A percentile compares a stretch with the other conserved stretches of the same genome.
Conservation (phyloP, 2,888 invertebrate species). For the Tolmerus cingulatus region DNA sequence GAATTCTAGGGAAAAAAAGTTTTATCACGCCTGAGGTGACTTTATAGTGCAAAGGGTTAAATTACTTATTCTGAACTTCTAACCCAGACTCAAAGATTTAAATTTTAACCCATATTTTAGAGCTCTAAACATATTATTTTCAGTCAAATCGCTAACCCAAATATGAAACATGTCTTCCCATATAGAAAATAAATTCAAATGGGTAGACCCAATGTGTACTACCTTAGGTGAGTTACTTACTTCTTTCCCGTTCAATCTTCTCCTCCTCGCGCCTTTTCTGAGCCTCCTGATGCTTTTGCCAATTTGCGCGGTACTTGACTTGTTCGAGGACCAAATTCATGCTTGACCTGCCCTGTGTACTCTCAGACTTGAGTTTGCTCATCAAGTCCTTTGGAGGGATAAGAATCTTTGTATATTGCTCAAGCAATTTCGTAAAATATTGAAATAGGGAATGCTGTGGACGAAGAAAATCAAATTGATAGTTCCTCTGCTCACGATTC, state of each 20-base stretch:
- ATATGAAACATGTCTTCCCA: no score
- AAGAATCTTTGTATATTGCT: constrained; percentile 97
- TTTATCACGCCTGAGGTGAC: no score
- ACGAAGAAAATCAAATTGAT: constrained; percentile 97
- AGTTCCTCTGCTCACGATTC: constrained; percentile 97
- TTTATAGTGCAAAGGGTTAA: no score
- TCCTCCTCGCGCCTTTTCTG: constrained; percentile 94
- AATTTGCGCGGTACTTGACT: constrained; percentile 93
- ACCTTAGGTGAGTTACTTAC: constrained; percentile 58
- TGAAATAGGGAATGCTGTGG: constrained; percentile 98
- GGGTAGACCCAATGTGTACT: no score
- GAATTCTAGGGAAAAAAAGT: no score
- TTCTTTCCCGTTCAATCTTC: constrained; percentile 90
- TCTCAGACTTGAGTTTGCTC: constrained; percentile 79
- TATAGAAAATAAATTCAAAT: no score
- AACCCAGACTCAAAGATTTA: no score
- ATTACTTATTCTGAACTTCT: no score
- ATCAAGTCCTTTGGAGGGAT: constrained; percentile 94
- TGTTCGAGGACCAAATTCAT: constrained; percentile 78
- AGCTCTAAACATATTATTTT: no score
- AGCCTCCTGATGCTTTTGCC: constrained; percentile 94
- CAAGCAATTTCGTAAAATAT: constrained; percentile 96
- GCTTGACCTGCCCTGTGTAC: constrained; percentile 67
- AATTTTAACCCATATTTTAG: no score
- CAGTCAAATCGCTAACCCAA: no score